A percentile compares a stretch with the other conserved stretches of the same genome.
Conservation (phyloP, 2,797 vertebrate species). For the Pampus argenteus region DNA sequence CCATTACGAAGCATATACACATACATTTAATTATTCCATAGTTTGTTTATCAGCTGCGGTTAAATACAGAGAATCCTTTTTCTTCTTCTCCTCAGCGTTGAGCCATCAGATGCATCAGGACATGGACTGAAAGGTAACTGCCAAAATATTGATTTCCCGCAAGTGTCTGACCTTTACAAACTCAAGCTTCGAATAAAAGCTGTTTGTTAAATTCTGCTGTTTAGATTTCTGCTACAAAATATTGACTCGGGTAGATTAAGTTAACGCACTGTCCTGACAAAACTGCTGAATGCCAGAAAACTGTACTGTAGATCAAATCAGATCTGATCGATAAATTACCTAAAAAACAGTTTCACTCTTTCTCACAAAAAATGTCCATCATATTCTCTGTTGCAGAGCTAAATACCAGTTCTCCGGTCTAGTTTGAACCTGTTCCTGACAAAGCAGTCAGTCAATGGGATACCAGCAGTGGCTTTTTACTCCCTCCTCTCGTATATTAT, state of each 20-base stretch:
- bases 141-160: constrained; percentile 61
- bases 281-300: constrained; percentile 5
- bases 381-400: constrained; percentile 71
- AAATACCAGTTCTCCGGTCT: constrained; percentile 60
- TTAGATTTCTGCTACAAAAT: constrained; percentile 12
- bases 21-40: not conserved
- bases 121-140: constrained; percentile 87
- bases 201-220: constrained; percentile 47
- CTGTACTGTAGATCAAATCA: constrained; percentile 4
- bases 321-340: not conserved
- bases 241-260: constrained; percentile 24
- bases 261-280: constrained; percentile 10
- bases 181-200: constrained; percentile 35
- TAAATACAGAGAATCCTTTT: constrained; percentile 64
- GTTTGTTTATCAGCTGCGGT: constrained; percentile 64
- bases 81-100: constrained; percentile 77
- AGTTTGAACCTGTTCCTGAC: constrained; percentile 77
- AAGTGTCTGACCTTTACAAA: constrained; percentile 51
- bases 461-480: constrained; percentile 42
- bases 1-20: constrained; percentile 6
- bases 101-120: constrained; percentile 74
- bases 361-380: not conserved
- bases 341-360: not conserved
- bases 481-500: constrained; percentile 17
- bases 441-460: constrained; percentile 85